These are phyloP conservation scores for Pseudolycoriella hygida DNA, from an alignment of 2,888 invertebrate genomes.

Conservation along the genomic window DNA sequence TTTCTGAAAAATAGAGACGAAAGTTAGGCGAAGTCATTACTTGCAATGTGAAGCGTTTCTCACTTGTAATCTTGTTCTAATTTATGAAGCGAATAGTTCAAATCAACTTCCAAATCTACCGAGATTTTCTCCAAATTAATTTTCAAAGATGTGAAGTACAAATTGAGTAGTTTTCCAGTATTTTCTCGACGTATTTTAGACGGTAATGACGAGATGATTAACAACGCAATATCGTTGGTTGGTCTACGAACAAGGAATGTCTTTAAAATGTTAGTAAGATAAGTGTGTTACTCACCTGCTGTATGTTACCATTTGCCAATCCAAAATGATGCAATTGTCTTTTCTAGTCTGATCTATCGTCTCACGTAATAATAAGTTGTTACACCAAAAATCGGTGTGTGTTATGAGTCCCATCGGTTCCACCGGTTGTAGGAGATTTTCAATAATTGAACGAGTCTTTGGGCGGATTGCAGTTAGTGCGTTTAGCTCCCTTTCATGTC, in stretches of 20 bases:
- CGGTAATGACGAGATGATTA: constrained; percentile 53
- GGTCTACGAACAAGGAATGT: constrained; percentile 27
- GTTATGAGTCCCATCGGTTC: constrained; percentile 59
- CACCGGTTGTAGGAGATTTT: constrained; percentile 48
- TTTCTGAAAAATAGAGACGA: constrained; percentile 27
- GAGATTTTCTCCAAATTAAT: constrained; percentile 40
- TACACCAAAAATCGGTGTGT: constrained; percentile 74
- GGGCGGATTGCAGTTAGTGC: constrained; percentile 41
- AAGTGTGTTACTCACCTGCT: constrained; percentile 35
- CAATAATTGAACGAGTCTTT: constrained; percentile 52
- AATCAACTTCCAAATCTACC: constrained; percentile 38
- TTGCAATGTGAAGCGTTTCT: background rate
- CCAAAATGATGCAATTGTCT: constrained; percentile 47
- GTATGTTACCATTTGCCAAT: constrained; percentile 74
- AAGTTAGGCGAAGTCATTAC: too few species aligned
- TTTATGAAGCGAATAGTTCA: constrained; percentile 34
- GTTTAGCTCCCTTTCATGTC: constrained; percentile 40
- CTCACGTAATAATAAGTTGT: constrained; percentile 51
- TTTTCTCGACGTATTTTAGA: constrained; percentile 48
- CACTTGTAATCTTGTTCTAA: constrained; percentile 34
- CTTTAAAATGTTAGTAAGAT: background rate
- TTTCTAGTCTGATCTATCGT: constrained; percentile 22
- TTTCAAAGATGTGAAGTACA: constrained; percentile 48
- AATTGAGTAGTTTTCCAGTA: constrained; percentile 44
- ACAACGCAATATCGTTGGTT: constrained; percentile 59